These are phyloP conservation scores for Ditylenchus dipsaci DNA, from an alignment of 1,140 invertebrate species.

Conservation along the genomic window DNA sequence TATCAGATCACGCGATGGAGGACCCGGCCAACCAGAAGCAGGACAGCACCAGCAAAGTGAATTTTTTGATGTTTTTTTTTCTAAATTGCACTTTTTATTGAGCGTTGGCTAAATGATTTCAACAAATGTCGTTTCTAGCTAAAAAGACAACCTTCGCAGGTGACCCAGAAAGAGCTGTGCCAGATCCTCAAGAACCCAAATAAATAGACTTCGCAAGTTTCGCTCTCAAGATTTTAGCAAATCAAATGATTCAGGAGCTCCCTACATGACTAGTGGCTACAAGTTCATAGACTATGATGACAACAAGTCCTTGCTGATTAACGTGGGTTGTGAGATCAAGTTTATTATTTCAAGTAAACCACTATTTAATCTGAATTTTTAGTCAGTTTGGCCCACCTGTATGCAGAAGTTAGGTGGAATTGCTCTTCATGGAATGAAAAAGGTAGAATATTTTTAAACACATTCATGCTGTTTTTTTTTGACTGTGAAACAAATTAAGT, in stretches of 20 bases:
- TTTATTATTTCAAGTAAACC: no score
- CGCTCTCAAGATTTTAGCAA: background rate
- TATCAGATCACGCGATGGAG: background rate
- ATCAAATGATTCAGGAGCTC: constrained; percentile 12
- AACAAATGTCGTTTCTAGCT: no score
- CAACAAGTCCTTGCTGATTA: constrained; percentile 24
- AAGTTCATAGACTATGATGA: constrained; percentile 31
- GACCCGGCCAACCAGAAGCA: background rate
- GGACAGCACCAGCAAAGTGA: background rate
- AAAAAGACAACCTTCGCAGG: no score
- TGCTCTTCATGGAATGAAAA: constrained; percentile 20
- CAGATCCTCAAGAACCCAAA: no score
- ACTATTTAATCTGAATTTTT: background rate
- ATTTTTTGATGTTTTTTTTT: background rate
- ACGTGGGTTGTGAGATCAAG: background rate
- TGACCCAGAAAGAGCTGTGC: constrained; percentile 9
- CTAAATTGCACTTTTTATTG: no score
- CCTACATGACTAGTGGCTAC: constrained; percentile 18
- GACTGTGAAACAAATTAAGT: no score
- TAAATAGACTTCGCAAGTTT: background rate
- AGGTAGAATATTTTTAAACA: no score
- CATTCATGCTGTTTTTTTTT: no score
- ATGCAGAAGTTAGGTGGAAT: constrained; percentile 23
- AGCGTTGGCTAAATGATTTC: no score
- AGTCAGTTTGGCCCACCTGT: constrained; percentile 23